Evolutionary conservation across 2,113 vertebrate species (phyloP), one percentile per base, ranked within the genome.

Genomic region (Clupea harengus): DNA sequence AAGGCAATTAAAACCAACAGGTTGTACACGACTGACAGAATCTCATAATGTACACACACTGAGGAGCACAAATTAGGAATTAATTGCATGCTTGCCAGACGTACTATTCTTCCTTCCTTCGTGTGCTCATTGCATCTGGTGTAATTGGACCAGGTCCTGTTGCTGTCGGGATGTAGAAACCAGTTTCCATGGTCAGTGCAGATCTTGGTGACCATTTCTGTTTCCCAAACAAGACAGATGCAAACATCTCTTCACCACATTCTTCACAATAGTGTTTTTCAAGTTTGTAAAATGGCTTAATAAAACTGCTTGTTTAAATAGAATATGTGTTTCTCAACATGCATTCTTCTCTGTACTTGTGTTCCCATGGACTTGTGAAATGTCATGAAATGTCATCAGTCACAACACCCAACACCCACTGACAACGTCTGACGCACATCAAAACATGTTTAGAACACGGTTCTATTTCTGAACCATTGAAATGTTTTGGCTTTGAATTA

Each of bases 131-230:
- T 99, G 89, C 98, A 99, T 85, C 92, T 95, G 3, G 97, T 99
- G 88, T 96, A 99, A 91, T 99, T 98, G 60, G 97, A 98, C 98
- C 98, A 99, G 0, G 96, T 99, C 82, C 97, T 94, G 92, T 99
- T 99, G 93, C 98, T 99, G 72, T 93, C 93, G 1, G 98, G 98
- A 86, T 99, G 98, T 64, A 94, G 92, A 89, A 99, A 99, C 98
- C 98, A 99, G 18, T 96, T 92, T 22, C 98, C 98, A 0, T 90
- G 95, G 46, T 94, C 93, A 32, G 96, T 95, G 89, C 98, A 99
- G 86, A 97, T 96, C 95, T 99, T 99, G 2, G 95, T 96, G 44
- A 96, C 98, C 94, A 97, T 98, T 93, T 99, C 98, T 99, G 92
- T 86, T 83, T 32, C 22, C 85, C 64, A 88, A 91, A 84, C 85